Conservation (phyloP, 2,113 vertebrate species). For the Gambusia affinis region DNA sequence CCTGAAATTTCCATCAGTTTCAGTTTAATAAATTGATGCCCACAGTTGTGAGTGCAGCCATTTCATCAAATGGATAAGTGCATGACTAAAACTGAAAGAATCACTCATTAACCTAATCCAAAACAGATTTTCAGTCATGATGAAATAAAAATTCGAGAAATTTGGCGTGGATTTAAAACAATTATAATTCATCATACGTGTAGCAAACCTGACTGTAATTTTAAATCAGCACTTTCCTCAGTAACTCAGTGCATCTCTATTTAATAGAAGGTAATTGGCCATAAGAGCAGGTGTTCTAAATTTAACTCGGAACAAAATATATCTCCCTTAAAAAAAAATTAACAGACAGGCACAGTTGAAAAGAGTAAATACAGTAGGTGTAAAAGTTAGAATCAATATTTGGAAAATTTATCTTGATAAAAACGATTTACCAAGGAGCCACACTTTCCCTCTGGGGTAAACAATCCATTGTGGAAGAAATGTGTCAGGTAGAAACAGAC, state of each 20-base stretch:
- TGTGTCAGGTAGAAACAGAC: background rate
- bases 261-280: slow-evolving; percentile 8
- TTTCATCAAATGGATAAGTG: background rate
- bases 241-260: slow-evolving; percentile 33
- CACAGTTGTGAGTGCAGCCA: background rate
- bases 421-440: slow-evolving; percentile 4
- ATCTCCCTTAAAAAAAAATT: background rate
- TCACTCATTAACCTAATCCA: slow-evolving; percentile 11
- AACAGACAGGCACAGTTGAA: background rate
- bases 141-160: background rate
- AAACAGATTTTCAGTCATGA: background rate
- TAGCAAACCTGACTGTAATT: background rate
- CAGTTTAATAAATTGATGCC: background rate
- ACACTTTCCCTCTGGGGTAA: background rate
- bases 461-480: background rate
- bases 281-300: background rate
- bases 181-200: background rate
- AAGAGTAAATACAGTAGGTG: background rate
- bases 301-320: slow-evolving; percentile 16
- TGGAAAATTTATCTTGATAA: slow-evolving; percentile 7
- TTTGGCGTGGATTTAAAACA: slow-evolving; percentile 3
- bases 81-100: slow-evolving; percentile 1
- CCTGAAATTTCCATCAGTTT: background rate
- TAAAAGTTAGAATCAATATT: background rate
- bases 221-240: slow-evolving; percentile 7